These are phyloP conservation scores for Sitta europaea DNA, from an alignment of 2,113 vertebrate genomes.

Conservation along the genomic window DNA sequence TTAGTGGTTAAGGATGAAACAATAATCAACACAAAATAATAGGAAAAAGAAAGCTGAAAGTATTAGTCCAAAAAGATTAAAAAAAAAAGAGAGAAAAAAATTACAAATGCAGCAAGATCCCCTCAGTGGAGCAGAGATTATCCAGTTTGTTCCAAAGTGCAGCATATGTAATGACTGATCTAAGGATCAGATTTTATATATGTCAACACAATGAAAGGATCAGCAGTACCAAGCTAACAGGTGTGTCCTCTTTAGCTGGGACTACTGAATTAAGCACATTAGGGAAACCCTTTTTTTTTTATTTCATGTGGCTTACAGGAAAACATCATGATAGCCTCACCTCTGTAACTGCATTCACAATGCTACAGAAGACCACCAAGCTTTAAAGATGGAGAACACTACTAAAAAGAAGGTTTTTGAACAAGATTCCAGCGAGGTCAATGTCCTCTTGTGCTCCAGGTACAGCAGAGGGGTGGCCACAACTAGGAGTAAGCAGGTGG, in stretches of 20 bases:
- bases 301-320: background rate
- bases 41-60: background rate
- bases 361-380: background rate
- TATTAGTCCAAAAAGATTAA: background rate
- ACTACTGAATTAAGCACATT: background rate
- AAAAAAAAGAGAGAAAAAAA: background rate
- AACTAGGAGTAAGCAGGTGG: background rate
- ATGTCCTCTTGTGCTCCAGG: background rate
- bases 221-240: background rate
- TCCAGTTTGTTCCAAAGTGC: background rate
- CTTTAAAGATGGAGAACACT: background rate
- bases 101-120: background rate
- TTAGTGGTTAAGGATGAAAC: background rate
- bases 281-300: accelerated
- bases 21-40: background rate
- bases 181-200: background rate
- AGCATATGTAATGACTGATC: background rate
- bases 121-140: background rate
- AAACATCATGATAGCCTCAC: background rate
- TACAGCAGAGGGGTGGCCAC: background rate
- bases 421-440: background rate
- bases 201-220: background rate
- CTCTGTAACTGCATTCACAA: background rate
- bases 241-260: background rate
- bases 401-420: background rate